Conservation (phyloP, 2,888 invertebrate genomes). For the Drosophila cognata region DNA sequence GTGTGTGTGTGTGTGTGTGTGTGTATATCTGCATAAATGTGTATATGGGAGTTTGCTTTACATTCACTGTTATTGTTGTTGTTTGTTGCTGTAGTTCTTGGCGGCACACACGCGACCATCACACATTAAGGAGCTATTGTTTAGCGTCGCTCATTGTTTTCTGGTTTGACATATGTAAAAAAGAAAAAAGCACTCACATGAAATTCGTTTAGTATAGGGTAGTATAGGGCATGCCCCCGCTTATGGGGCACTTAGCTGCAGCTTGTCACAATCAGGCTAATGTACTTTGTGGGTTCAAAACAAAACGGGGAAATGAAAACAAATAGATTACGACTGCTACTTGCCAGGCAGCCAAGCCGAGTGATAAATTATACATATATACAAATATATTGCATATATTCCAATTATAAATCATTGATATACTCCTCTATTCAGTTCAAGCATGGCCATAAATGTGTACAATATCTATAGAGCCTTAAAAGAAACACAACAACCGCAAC, state of each 20-base stretch:
- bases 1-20: constrained; percentile 5
- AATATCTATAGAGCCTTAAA: background rate
- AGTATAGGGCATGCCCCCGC: constrained; percentile 4
- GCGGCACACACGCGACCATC: constrained; percentile 41
- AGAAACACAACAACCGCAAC: background rate
- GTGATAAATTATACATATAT: constrained; percentile 29
- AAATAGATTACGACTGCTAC: constrained; percentile 37
- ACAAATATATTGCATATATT: no score
- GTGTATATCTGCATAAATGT: constrained; percentile 1
- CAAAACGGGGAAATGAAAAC: constrained; percentile 23
- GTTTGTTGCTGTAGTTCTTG: constrained; percentile 26
- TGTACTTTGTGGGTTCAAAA: constrained; percentile 53
- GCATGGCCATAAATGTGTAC: constrained; percentile 8
- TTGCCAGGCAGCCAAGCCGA: constrained; percentile 12
- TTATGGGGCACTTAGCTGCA: constrained; percentile 58
- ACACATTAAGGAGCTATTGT: constrained; percentile 58
- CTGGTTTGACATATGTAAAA: constrained; percentile 60
- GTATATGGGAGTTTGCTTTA: constrained; percentile 7
- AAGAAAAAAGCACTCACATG: constrained; percentile 5
- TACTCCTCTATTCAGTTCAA: constrained; percentile 4
- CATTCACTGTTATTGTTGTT: background rate
- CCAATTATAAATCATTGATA: constrained; percentile 4
- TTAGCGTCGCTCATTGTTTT: constrained; percentile 58
- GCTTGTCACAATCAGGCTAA: constrained; percentile 74
- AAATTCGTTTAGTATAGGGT: constrained; percentile 2